Percentiles rank a stretch among this genome's conserved stretches.
phyloP scores from a whole-genome alignment of 2,113 vertebrate genomes.

The Chitala chitala region DNA sequence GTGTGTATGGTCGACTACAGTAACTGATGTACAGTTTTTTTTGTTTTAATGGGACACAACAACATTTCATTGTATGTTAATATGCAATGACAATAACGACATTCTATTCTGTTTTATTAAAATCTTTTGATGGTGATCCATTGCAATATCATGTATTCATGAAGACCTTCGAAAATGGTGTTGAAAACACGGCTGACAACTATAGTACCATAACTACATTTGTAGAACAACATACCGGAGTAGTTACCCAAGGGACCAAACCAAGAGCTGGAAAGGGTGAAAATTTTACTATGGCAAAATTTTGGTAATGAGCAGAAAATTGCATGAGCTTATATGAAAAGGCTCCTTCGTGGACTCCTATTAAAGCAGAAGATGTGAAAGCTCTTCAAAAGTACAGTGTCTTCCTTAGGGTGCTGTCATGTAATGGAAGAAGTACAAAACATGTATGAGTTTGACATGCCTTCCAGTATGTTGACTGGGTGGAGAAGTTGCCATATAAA shows the following conservation, averaged over 20 bases:
- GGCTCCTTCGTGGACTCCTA: not conserved
- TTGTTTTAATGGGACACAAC: not conserved
- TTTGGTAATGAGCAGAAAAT: not conserved
- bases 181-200: not conserved
- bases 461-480: too few species aligned
- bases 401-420: too few species aligned
- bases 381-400: not conserved
- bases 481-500: too few species aligned
- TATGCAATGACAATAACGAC: too few species aligned
- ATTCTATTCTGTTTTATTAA: too few species aligned
- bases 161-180: conserved; percentile 7
- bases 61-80: not conserved
- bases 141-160: conserved; percentile 4
- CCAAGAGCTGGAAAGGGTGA: not conserved
- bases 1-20: too few species aligned
- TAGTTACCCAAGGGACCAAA: not conserved
- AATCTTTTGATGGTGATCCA: not conserved
- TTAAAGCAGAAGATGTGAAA: not conserved
- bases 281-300: not conserved
- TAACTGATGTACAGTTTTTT: too few species aligned
- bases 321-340: not conserved
- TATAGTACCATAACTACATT: not conserved
- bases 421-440: too few species aligned
- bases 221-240: not conserved
- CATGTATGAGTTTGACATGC: too few species aligned